A percentile compares a stretch with the other conserved stretches of the same genome.
Evolutionary conservation across 2,797 vertebrate species (phyloP).

Genomic region (Caiman crocodilus): DNA sequence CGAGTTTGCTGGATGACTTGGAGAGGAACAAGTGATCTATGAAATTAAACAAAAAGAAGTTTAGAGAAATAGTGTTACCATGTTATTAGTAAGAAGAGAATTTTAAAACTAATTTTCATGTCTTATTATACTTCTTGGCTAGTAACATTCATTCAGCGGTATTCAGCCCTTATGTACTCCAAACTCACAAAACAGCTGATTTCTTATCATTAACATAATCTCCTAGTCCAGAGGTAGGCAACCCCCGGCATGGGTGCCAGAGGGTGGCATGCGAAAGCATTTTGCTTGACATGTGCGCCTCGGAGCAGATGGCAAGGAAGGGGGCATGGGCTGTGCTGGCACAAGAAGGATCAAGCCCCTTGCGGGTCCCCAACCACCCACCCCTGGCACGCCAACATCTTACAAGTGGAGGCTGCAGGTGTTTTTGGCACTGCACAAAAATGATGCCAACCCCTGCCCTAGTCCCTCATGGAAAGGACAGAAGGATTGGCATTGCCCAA

Average conservation of each 20-base stretch:
- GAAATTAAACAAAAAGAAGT: not conserved
- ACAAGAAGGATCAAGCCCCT: no score
- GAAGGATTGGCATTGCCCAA: not conserved
- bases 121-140: not conserved
- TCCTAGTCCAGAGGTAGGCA: no score
- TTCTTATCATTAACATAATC: not conserved
- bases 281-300: no score
- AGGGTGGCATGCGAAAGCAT: no score
- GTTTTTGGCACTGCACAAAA: no score
- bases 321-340: no score
- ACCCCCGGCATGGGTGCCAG: no score
- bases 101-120: not conserved
- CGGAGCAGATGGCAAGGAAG: no score
- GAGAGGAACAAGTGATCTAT: constrained; percentile 94
- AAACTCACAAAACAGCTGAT: not conserved
- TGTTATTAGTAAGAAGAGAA: not conserved
- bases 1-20: constrained; percentile 96
- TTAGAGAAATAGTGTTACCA: not conserved
- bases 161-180: not conserved
- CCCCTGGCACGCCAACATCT: no score
- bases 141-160: not conserved
- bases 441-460: not conserved
- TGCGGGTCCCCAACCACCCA: no score
- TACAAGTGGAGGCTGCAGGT: no score
- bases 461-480: not conserved